Evolutionary conservation across 2,113 vertebrate species (phyloP), one percentile per base, ranked within the genome.

Genomic region (Coturnix japonica): DNA sequence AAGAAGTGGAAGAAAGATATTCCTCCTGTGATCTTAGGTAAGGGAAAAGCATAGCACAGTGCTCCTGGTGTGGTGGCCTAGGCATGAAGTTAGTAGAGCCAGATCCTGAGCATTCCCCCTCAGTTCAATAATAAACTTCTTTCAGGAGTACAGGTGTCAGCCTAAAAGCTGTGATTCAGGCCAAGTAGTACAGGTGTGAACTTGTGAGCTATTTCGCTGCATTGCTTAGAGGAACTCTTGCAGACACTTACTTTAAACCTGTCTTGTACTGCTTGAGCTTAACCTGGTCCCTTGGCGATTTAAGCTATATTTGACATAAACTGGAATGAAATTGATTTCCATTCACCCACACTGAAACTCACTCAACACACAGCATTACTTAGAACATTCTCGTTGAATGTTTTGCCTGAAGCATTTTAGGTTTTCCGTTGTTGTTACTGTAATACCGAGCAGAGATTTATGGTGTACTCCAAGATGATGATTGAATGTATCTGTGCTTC

Each of bases 141-240:
- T 21, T 59, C 6, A 0, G 30, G 7, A 8, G 2, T 2, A 5
- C 0, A 0, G 43, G 25, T 16, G 6, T 13, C 20, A 2, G 53
- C 26, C 47, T 41, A 54, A 23, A 67, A 25, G 0, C 0, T 30
- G 28, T 4, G 9, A 26, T 33, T 25, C 16, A 16, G 46, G 20
- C 28, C 4, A 7, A 37, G n/a, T 8, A 33, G 5, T 14, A 53
- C 70, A 61, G 67, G 5, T 73, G 1, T 21, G 16, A 65, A 69
- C 57, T 14, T 23, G 43, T 53, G 7, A 13, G 57, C 35, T 35
- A 0, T 59, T 59, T 18, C 22, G 13, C 25, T 37, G 18, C 21
- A 15, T 11, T 11, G 22, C 28, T 53, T 10, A 22, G 28, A 54
- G 44, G 54, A 71, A 11, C 26, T 69, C 14, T 31, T 16, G 26